Percentiles rank a stretch among this genome's conserved stretches.
Evolutionary conservation across 2,797 vertebrate species (phyloP).

Genomic region (Premnoplex brunnescens): DNA sequence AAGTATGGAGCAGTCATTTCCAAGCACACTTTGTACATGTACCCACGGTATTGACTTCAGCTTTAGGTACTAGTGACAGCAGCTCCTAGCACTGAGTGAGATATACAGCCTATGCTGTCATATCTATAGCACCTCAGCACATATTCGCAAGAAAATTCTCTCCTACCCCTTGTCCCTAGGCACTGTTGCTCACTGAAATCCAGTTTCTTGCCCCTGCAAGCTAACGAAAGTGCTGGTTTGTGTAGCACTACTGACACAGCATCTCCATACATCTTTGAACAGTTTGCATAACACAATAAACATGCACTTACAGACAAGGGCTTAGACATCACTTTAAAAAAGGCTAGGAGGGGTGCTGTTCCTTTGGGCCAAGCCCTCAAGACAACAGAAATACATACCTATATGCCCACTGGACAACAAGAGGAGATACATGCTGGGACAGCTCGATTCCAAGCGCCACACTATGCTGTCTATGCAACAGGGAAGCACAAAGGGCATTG

Average conservation of each 20-base stretch:
- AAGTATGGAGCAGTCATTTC: neutral
- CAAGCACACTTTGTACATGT: neutral
- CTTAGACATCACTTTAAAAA: neutral
- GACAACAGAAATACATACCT: neutral
- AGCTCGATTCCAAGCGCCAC: neutral
- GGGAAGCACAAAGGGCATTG: neutral
- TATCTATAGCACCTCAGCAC: neutral
- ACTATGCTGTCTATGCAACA: accelerated
- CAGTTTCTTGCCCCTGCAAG: neutral
- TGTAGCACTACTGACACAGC: neutral
- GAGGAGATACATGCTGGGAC: neutral
- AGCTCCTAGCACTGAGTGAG: neutral
- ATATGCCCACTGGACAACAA: neutral
- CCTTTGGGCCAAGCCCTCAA: neutral
- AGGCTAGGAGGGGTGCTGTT: neutral
- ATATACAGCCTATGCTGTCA: neutral
- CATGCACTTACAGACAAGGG: neutral
- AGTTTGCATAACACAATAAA: neutral
- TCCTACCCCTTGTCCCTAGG: neutral
- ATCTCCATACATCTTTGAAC: neutral
- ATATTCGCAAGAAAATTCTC: neutral
- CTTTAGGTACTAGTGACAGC: neutral
- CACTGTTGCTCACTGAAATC: neutral
- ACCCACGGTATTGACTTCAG: neutral
- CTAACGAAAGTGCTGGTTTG: neutral